These are phyloP conservation scores for Danio aesculapii DNA, from an alignment of 2,797 vertebrate genomes.

Conservation along the genomic window DNA sequence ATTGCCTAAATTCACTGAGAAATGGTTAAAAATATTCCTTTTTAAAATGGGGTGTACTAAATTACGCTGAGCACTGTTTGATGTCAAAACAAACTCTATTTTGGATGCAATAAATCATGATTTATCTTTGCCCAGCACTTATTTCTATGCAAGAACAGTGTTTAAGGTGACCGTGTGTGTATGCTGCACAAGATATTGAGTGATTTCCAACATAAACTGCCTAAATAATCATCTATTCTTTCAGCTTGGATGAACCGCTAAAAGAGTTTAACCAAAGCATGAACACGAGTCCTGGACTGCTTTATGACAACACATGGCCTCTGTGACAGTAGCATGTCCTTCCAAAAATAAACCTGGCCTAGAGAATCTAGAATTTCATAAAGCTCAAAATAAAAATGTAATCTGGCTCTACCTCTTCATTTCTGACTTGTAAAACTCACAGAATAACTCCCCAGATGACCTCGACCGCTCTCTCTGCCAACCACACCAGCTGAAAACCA, in stretches of 20 bases:
- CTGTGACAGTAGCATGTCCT: slow-evolving; percentile 1
- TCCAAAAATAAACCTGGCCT: background rate
- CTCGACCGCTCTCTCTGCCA: background rate
- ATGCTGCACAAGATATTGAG: background rate
- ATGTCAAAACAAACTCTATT: no score
- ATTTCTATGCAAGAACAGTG: slow-evolving; percentile 4
- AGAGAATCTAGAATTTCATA: background rate
- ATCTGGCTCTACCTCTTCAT: background rate
- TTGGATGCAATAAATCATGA: no score
- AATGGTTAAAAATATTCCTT: no score
- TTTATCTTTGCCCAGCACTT: no score
- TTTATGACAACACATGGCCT: background rate
- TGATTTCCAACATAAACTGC: background rate
- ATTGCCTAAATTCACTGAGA: no score
- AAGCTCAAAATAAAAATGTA: background rate
- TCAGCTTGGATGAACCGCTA: background rate
- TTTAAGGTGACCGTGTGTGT: slow-evolving; percentile 15
- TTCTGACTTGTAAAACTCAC: slow-evolving; percentile 10
- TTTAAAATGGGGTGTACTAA: no score
- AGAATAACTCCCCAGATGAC: background rate
- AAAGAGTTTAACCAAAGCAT: background rate
- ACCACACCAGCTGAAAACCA: background rate
- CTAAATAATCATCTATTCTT: slow-evolving; percentile 25
- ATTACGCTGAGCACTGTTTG: no score
- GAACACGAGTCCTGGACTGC: background rate